phyloP scores from a whole-genome alignment of 92 coral and sea anemone genomes.

The Scolanthus callimorphus region DNA sequence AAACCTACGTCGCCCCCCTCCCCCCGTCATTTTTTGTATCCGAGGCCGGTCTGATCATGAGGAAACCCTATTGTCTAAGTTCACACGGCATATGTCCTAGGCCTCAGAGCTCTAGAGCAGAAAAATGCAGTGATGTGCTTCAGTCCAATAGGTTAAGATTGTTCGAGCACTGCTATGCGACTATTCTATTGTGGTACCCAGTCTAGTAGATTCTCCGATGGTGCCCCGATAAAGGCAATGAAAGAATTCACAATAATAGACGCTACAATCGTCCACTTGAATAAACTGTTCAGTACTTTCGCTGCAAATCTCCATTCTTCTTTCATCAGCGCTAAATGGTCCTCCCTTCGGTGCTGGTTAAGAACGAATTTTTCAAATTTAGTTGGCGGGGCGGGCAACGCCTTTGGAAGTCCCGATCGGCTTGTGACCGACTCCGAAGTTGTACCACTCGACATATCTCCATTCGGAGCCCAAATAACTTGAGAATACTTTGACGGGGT shows the following conservation, averaged over 20 bases:
- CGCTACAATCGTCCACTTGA: slow-evolving; percentile 58
- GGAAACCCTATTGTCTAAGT: too few species aligned
- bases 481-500: slow-evolving; percentile 16
- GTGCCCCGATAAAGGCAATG: slow-evolving; percentile 65
- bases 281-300: slow-evolving; percentile 60
- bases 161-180: neutral
- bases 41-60: too few species aligned
- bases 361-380: slow-evolving; percentile 29
- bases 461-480: slow-evolving; percentile 39
- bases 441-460: slow-evolving; percentile 15
- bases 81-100: too few species aligned
- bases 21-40: too few species aligned
- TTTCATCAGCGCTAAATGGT: slow-evolving; percentile 39
- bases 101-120: too few species aligned
- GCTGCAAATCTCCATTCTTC: slow-evolving; percentile 89
- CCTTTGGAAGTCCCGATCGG: slow-evolving; percentile 5
- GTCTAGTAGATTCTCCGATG: slow-evolving; percentile 50
- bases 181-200: slow-evolving; percentile 25
- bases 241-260: slow-evolving; percentile 53
- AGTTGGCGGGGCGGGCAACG: slow-evolving; percentile 3
- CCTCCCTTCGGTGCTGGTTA: slow-evolving; percentile 41
- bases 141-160: too few species aligned
- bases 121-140: too few species aligned
- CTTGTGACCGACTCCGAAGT: slow-evolving; percentile 13
- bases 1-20: too few species aligned